Conservation (phyloP, 2,888 invertebrate genomes). For the Drosophila anomalata region DNA sequence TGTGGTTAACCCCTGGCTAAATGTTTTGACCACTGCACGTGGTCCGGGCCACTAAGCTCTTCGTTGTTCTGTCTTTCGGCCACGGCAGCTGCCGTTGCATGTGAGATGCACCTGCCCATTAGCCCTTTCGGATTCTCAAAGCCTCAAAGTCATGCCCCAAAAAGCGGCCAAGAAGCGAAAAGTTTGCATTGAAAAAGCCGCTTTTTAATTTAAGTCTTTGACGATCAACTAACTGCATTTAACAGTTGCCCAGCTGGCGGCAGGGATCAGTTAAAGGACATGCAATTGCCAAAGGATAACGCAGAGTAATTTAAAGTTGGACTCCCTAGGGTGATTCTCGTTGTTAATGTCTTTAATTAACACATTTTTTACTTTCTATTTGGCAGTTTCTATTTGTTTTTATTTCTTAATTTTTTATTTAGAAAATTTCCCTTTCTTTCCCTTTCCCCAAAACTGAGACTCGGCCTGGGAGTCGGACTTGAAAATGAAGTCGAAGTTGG, state of each 20-base stretch:
- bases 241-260: conserved; percentile 67
- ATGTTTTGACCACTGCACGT: conserved; percentile 32
- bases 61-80: conserved; percentile 12
- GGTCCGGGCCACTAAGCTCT: conserved; percentile 35
- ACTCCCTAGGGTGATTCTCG: conserved; percentile 4
- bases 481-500: conserved; percentile 9
- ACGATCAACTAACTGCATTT: conserved; percentile 66
- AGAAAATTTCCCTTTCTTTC: background rate
- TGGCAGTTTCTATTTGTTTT: background rate
- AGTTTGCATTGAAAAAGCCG: conserved; percentile 55
- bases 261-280: conserved; percentile 22
- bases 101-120: conserved; percentile 62
- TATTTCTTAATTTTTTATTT: background rate
- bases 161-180: conserved; percentile 13
- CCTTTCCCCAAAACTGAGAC: conserved; percentile 10
- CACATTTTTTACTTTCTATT: background rate
- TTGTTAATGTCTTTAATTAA: background rate
- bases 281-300: conserved; percentile 49
- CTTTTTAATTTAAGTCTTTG: conserved; percentile 67
- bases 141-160: conserved; percentile 44
- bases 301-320: conserved; percentile 9
- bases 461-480: conserved; percentile 9
- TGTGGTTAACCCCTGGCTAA: conserved; percentile 38
- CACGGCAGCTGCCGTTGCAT: conserved; percentile 36
- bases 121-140: conserved; percentile 25